Evolutionary conservation across 2,888 invertebrate genomes (phyloP), one percentile per base, ranked within the genome.

Genomic region (Tetrapedia diversipes): DNA sequence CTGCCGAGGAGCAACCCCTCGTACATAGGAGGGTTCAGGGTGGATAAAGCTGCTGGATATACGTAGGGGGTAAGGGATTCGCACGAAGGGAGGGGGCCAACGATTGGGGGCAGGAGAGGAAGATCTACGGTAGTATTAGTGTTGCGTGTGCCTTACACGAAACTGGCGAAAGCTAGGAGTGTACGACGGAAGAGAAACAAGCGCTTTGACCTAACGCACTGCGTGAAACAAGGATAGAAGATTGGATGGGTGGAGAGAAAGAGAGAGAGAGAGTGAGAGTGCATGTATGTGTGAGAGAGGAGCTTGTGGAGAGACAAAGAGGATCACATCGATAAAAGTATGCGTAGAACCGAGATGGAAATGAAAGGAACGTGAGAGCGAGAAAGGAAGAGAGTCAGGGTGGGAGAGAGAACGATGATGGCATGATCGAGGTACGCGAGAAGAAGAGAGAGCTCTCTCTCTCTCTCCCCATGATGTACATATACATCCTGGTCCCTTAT

Each of bases 21-120:
- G 74, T 61, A 64, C 41, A 68, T 71, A 61, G 74, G 78, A 85
- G 85, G 80, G 83, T 81, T 85, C 83, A 73, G 83, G 79, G 77
- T 77, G 83, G 85, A 81, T 85, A 78, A 85, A 83, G 81, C 81
- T 79, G 80, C 71, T 80, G 84, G 82, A 77, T 82, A n/a, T n/a
- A 81, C 81, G 83, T 66, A 79, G 75, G 80, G 73, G 79, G 77
- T 72, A 79, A 78, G 83, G 81, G 79, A 78, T 64, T 76, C 77
- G 71, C 39, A 64, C 45, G 69, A 43, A 59, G 69, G 77, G 82
- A 77, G 79, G 70, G 79, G 80, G 34, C 75, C 77, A 56, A 43
- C 75, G 57, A 66, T 59, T 56, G 34, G 68, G 57, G 61, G 69
- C 59, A 54, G 60, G 54, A 63, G 74, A 32, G 66, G 57, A 29